Evolutionary conservation across 1,140 invertebrate genomes (phyloP), one percentile per base, ranked within the genome.

Genomic region (Cydia strobilella): DNA sequence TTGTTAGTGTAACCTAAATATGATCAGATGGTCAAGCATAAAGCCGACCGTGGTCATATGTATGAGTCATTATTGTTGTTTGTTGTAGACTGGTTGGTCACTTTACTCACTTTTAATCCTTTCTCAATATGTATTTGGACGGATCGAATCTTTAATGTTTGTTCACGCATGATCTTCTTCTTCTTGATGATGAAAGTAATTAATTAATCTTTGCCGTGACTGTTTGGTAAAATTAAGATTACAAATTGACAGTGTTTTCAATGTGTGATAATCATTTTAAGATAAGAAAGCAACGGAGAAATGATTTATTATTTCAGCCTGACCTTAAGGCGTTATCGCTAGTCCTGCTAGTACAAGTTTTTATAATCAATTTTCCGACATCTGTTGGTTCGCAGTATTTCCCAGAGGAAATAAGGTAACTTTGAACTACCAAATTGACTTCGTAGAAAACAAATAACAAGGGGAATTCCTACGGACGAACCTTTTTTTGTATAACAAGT

Each of bases 381-480:
- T 23, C 10, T 23, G 20, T 18, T 69, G 65, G 65, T 18, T 69
- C 65, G n/a, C 31, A 69, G 45, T 25, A 48, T 72, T 69, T 48
- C 71, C 71, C 45, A 13, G 12, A 51, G 71, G 71, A 72, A 72
- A 72, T 72, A 72, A 72, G 25, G 71, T 48, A 72, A 72, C 42
- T 72, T 72, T 72, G 71, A 72, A 72, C 71, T 72, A 72, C 71
- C 71, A 72, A 72, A 72, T 72, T 72, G 71, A 72, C 71, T 72
- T 51, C 15, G 71, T 48, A 72, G 71, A 72, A 51, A 72, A 72
- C 71, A 72, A 72, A 72, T 72, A 72, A 72, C 71, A 72, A 72
- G 45, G 71, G 25, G 51, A 72, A 72, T 72, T 39, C 42, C 23
- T 35, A 18, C 31, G 31, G 65, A 69, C 65, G 65, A 23, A 69